Conservation (phyloP, 1,140 invertebrate genomes). For the Scaptomyza hsui region DNA sequence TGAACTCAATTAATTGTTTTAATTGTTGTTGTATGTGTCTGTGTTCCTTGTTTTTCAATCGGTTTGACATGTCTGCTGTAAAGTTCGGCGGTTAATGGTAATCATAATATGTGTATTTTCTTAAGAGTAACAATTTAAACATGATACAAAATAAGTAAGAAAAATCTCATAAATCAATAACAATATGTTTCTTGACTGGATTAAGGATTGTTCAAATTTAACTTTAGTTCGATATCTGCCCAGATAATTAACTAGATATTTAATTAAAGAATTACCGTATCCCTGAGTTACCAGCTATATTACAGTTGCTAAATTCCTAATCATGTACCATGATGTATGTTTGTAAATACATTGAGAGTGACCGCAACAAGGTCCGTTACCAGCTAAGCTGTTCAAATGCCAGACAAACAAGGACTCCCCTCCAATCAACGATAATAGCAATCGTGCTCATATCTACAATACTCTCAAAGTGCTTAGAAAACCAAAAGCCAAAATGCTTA, state of each 20-base stretch:
- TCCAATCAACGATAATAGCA: conserved; percentile 78
- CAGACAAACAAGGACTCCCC: conserved; percentile 66
- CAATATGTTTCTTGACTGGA: too few species aligned
- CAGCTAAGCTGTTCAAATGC: conserved; percentile 56
- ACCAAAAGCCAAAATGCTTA: conserved; percentile 69
- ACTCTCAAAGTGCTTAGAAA: conserved; percentile 67
- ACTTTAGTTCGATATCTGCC: too few species aligned
- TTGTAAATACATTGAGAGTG: conserved; percentile 1
- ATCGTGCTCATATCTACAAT: conserved; percentile 44
- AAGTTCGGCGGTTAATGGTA: conserved; percentile 20
- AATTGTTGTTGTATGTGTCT: conserved; percentile 39
- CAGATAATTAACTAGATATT: too few species aligned
- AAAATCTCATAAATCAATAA: too few species aligned
- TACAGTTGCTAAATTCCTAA: not conserved
- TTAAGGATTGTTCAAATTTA: too few species aligned
- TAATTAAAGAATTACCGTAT: not conserved
- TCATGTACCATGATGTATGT: not conserved
- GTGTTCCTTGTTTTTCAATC: conserved; percentile 34
- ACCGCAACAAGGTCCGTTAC: conserved; percentile 61
- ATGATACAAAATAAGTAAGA: too few species aligned
- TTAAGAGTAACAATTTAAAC: too few species aligned
- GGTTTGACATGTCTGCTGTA: conserved; percentile 45
- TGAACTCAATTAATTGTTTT: conserved; percentile 73
- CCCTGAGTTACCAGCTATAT: not conserved
- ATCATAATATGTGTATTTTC: conserved; percentile 11